Evolutionary conservation across 2,113 vertebrate genomes (phyloP).

Genomic region (Callopanchax toddi): DNA sequence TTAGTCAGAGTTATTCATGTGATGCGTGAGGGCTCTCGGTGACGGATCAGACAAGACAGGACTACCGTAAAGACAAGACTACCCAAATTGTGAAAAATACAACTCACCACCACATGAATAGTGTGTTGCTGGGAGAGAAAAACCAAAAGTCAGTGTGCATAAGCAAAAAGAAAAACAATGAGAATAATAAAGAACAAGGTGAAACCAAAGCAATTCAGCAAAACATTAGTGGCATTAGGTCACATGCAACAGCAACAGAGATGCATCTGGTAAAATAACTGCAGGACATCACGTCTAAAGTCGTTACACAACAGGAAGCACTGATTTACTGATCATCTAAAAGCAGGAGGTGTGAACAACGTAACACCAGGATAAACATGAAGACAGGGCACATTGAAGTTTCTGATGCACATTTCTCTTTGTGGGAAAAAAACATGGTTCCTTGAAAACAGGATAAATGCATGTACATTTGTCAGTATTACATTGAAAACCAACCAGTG

Average conservation of each 20-base stretch:
- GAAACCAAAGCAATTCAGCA: constrained; percentile 70
- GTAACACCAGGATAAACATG: too few species aligned
- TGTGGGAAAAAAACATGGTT: too few species aligned
- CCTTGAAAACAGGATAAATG: background rate
- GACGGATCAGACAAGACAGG: constrained; percentile 38
- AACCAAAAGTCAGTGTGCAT: constrained; percentile 91
- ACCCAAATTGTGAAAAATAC: constrained; percentile 71
- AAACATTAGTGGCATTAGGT: constrained; percentile 61
- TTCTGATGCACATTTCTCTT: too few species aligned
- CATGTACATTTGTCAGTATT: constrained; percentile 13
- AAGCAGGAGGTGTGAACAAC: constrained; percentile 24
- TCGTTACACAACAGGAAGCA: background rate
- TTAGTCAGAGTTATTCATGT: constrained; percentile 72
- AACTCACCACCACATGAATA: constrained; percentile 99
- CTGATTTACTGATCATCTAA: constrained; percentile 5
- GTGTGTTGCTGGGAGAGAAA: constrained; percentile 93
- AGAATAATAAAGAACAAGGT: constrained; percentile 74
- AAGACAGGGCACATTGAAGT: too few species aligned
- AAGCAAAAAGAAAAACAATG: constrained; percentile 86
- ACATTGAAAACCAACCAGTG: constrained; percentile 5
- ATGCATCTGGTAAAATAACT: constrained; percentile 50
- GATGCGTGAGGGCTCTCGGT: constrained; percentile 63
- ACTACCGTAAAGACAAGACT: constrained; percentile 48
- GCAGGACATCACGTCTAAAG: constrained; percentile 19
- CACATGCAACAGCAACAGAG: constrained; percentile 69